Percentiles rank a stretch among this genome's conserved stretches.
Evolutionary conservation across 2,797 vertebrate genomes (phyloP).

Genomic region (Chiroxiphia lanceolata): DNA sequence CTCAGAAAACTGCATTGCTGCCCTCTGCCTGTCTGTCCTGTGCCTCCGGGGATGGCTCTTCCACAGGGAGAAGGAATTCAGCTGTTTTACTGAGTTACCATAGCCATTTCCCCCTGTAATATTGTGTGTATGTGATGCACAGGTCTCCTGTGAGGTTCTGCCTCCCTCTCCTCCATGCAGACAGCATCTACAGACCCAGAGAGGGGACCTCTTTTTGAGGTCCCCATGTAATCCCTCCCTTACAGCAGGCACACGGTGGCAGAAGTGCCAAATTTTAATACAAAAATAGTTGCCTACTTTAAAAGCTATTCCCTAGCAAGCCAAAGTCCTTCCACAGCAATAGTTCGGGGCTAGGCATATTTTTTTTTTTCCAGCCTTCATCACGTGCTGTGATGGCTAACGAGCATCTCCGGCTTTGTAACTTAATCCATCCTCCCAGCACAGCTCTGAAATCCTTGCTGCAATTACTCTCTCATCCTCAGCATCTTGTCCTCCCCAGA

Average conservation of each 20-base stretch:
- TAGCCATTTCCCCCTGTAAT: background rate
- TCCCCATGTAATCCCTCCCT: background rate
- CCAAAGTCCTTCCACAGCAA: background rate
- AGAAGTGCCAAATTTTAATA: background rate
- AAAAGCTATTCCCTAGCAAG: background rate
- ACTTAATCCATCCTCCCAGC: background rate
- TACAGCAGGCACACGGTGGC: background rate
- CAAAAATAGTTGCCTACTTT: background rate
- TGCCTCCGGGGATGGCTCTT: background rate
- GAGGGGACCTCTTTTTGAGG: background rate
- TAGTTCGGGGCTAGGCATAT: rapidly evolving
- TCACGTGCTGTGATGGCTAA: background rate
- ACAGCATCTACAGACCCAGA: background rate
- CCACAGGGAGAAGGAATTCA: background rate
- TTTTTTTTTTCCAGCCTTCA: background rate
- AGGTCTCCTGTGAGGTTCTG: background rate
- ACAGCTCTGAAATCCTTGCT: background rate
- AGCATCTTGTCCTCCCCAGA: background rate
- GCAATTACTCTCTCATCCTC: background rate
- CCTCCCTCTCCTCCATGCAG: background rate
- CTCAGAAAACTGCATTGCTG: background rate
- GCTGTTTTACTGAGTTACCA: background rate
- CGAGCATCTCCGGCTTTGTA: background rate
- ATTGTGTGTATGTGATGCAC: rapidly evolving
- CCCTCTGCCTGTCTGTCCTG: background rate